A percentile compares a stretch with the other conserved stretches of the same genome.
These are phyloP conservation scores for Timema podura DNA, from an alignment of 2,888 invertebrate species.

Conservation along the genomic window DNA sequence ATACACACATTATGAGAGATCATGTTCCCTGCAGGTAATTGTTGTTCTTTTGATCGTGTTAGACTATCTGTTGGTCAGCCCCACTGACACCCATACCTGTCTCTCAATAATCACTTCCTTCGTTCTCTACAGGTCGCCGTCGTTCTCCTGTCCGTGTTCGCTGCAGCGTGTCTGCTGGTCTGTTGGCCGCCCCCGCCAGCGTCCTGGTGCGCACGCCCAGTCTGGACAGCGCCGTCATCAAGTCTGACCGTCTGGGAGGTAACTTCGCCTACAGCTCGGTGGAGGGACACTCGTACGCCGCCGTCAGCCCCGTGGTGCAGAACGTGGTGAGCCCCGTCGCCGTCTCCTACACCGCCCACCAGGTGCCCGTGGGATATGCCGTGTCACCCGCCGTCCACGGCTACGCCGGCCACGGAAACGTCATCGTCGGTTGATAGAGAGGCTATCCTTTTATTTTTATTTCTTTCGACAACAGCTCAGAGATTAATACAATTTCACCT, in stretches of 20 bases:
- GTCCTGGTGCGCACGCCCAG: constrained; percentile 45
- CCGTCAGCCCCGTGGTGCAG: constrained; percentile 44
- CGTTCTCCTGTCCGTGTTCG: neutral
- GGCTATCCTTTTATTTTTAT: neutral
- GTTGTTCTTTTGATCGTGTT: no score
- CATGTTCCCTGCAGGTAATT: no score
- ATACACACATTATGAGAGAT: no score
- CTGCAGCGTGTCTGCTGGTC: constrained; percentile 16
- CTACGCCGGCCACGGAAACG: neutral
- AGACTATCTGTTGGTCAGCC: no score
- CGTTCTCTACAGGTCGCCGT: constrained; percentile 4
- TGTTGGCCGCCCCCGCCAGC: constrained; percentile 34
- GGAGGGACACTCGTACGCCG: constrained; percentile 51
- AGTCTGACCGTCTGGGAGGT: constrained; percentile 50
- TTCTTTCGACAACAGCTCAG: neutral
- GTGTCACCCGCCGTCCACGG: neutral
- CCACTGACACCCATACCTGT: no score
- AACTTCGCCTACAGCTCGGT: constrained; percentile 54
- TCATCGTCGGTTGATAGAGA: neutral
- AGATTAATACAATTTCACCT: neutral
- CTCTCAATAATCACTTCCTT: no score
- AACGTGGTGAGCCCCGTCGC: constrained; percentile 42
- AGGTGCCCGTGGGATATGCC: constrained; percentile 8
- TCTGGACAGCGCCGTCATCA: constrained; percentile 51
- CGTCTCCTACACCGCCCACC: constrained; percentile 41